phyloP scores from a whole-genome alignment of 2,113 vertebrate genomes.

The Etheostoma cragini region DNA sequence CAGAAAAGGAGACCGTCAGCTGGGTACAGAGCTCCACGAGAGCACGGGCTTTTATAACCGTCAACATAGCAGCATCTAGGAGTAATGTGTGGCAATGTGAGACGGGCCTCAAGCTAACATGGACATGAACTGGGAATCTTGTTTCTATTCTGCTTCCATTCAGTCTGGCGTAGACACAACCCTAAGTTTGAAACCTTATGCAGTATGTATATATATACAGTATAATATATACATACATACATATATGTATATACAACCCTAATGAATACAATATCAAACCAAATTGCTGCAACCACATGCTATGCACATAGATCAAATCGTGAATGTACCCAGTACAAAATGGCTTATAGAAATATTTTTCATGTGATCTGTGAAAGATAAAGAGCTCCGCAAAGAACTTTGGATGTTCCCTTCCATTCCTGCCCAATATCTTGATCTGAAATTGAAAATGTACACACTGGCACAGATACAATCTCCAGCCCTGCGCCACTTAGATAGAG shows the following conservation, averaged over 20 bases:
- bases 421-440: constrained; percentile 3
- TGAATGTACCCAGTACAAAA: not conserved
- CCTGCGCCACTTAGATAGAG: constrained; percentile 25
- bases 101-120: too few relatives aligned
- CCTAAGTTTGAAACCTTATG: not conserved
- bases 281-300: not conserved
- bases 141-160: not conserved
- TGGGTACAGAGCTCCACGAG: too few relatives aligned
- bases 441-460: constrained; percentile 30
- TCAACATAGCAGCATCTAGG: too few relatives aligned
- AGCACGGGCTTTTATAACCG: too few relatives aligned
- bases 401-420: not conserved
- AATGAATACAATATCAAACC: not conserved
- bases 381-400: not conserved
- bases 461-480: constrained; percentile 34
- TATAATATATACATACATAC: not conserved
- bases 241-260: not conserved
- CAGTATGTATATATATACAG: not conserved
- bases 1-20: too few relatives aligned
- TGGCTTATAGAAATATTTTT: not conserved
- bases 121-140: not conserved
- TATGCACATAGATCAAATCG: not conserved
- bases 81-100: too few relatives aligned
- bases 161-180: not conserved
- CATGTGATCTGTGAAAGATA: not conserved